These are phyloP conservation scores for Rhodinocichla rosea DNA, from an alignment of 2,113 vertebrate species.

Conservation along the genomic window DNA sequence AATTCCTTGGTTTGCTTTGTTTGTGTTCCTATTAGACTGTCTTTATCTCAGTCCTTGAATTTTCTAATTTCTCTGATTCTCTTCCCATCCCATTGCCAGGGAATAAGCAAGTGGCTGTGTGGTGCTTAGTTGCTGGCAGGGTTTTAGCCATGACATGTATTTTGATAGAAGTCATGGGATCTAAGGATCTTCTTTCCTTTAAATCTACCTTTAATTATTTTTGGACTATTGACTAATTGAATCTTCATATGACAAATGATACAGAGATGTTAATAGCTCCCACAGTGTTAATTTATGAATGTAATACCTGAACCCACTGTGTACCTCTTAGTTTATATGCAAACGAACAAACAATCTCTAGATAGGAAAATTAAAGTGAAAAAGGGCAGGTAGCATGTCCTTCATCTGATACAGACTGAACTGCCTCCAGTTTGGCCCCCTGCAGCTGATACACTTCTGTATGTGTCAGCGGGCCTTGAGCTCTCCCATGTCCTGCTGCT, in stretches of 20 bases:
- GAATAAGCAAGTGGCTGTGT: not conserved
- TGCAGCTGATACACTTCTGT: not conserved
- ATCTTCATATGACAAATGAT: not conserved
- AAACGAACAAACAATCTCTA: not conserved
- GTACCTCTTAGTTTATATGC: not conserved
- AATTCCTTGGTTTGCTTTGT: not conserved
- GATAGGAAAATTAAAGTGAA: not conserved
- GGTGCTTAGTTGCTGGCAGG: not conserved
- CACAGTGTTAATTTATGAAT: not conserved
- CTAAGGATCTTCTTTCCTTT: not conserved
- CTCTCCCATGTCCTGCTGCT: not conserved
- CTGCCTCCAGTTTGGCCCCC: not conserved
- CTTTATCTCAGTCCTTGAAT: not conserved
- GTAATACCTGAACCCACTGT: not conserved
- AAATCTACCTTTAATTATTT: not conserved
- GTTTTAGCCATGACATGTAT: not conserved
- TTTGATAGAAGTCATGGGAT: not conserved
- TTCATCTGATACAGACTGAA: not conserved
- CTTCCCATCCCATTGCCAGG: not conserved
- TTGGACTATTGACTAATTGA: not conserved
- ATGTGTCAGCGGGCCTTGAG: not conserved
- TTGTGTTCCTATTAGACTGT: not conserved
- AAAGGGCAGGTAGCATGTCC: not conserved
- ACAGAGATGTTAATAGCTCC: not conserved
- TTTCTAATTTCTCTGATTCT: not conserved